Base-by-base conservation (phyloP, 2,888 invertebrate genomes). In the Mimachlamys varia region DNA sequence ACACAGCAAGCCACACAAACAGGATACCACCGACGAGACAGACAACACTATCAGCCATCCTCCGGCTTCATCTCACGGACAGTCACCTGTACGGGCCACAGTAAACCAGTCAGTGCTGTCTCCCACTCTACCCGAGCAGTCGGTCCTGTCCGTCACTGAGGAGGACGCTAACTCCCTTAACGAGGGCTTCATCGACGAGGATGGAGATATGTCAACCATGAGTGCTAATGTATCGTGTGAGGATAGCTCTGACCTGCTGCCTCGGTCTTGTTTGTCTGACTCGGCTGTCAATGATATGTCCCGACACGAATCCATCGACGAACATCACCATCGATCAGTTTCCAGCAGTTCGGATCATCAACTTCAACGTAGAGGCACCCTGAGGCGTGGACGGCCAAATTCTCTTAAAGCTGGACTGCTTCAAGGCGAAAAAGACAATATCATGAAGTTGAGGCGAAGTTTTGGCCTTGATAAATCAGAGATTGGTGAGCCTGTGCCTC, bases 301-400 rank as follows among this genome's bases (percentile, higher is more conserved):
- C 53, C 55, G 17, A 27, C 62, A 89, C 87, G 88, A 88, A 37
- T 92, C 92, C 22, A 62, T 87, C 13, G 76, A 90, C 49, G 89
- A 88, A 53, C 90, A 91, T 37, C 89, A 91, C 55, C 88, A 90
- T 12, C 89, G 93, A 10, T 93, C 93, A 22, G 88, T 88, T n/a
- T 93, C 93, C 27, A 89, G 92, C 0, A 93, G 93, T 19, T 62
- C 89, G 12, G 76, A 27, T 76, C 76, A 76, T 15, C 76, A 76
- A 33, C 76, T 76, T 76, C 76, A 76, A 15, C 76, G 76, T 15
- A 27, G 76, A 27, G 76, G 76, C 7, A 91, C 92, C 44, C 90
- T 95, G 19, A 92, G 92, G 87, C 93, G 96, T 50, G 96, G 96
- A 0, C 92, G 93, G 62, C 96, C 96, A 12, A 96, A 96, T 92